These are phyloP conservation scores for Acleris holmiana DNA, from an alignment of 2,888 invertebrate genomes.

Conservation along the genomic window DNA sequence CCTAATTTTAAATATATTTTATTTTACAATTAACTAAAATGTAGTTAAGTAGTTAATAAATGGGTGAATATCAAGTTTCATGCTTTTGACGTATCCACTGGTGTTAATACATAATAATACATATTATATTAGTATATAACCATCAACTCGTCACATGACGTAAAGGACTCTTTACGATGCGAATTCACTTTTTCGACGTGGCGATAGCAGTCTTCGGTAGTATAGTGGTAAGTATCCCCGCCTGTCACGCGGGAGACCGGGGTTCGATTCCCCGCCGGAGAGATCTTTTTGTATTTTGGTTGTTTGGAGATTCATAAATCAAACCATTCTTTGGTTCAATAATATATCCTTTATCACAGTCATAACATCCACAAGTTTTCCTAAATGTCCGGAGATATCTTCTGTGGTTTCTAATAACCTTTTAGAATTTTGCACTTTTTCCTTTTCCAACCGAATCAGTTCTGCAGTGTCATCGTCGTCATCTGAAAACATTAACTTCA, in stretches of 20 bases:
- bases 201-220: constrained; percentile 77
- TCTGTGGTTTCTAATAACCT: constrained; percentile 51
- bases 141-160: neutral
- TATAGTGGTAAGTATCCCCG: constrained; percentile 85
- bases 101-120: too few species aligned
- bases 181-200: neutral
- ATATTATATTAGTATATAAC: too few species aligned
- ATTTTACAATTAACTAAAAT: too few species aligned
- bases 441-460: constrained; percentile 57
- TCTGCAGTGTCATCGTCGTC: constrained; percentile 51
- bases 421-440: constrained; percentile 54
- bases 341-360: constrained; percentile 60
- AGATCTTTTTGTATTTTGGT: constrained; percentile 43
- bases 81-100: too few species aligned
- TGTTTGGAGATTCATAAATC: neutral
- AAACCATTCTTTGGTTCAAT: constrained; percentile 45
- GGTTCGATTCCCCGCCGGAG: constrained; percentile 85
- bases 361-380: constrained; percentile 57
- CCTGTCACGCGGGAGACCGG: constrained; percentile 85
- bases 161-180: neutral
- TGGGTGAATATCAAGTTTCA: too few species aligned
- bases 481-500: constrained; percentile 48
- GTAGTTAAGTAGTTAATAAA: too few species aligned
- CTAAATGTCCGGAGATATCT: constrained; percentile 54
- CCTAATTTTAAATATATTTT: too few species aligned